A percentile compares a stretch with the other conserved stretches of the same genome.
Evolutionary conservation across 2,888 invertebrate species (phyloP).

Genomic region (Troglohyphantes excavatus): DNA sequence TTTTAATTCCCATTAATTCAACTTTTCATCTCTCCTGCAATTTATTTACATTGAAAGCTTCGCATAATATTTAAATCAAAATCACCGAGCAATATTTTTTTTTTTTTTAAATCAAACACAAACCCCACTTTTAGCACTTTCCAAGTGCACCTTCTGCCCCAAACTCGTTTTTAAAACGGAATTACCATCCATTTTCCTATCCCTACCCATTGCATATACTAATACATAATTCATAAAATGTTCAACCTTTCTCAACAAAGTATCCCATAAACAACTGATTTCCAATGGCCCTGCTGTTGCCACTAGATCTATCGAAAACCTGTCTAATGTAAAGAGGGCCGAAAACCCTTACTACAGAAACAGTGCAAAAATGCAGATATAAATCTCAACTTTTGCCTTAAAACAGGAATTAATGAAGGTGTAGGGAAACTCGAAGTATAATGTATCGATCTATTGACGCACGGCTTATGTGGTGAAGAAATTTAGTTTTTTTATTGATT

Average conservation of each 20-base stretch:
- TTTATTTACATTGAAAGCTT: too few relatives aligned
- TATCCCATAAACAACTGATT: slow-evolving; percentile 71
- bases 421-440: slow-evolving; percentile 29
- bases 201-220: slow-evolving; percentile 6
- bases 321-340: slow-evolving; percentile 33
- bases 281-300: slow-evolving; percentile 64
- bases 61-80: too few relatives aligned
- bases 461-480: background rate
- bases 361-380: slow-evolving; percentile 58
- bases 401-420: slow-evolving; percentile 72
- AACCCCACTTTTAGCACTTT: too few relatives aligned
- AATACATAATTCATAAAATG: slow-evolving; percentile 75
- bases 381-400: slow-evolving; percentile 60
- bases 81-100: too few relatives aligned
- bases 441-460: slow-evolving; percentile 56
- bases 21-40: too few relatives aligned
- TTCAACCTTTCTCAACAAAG: slow-evolving; percentile 16
- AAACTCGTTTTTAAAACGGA: slow-evolving; percentile 56
- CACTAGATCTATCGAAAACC: slow-evolving; percentile 59
- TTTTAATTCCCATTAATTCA: too few relatives aligned
- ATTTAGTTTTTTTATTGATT: slow-evolving; percentile 15
- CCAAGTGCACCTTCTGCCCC: background rate
- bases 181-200: slow-evolving; percentile 34
- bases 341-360: background rate
- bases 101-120: too few relatives aligned